Evolutionary conservation across 1,140 invertebrate species (phyloP).

Genomic region (Hylaeus anthracinus): DNA sequence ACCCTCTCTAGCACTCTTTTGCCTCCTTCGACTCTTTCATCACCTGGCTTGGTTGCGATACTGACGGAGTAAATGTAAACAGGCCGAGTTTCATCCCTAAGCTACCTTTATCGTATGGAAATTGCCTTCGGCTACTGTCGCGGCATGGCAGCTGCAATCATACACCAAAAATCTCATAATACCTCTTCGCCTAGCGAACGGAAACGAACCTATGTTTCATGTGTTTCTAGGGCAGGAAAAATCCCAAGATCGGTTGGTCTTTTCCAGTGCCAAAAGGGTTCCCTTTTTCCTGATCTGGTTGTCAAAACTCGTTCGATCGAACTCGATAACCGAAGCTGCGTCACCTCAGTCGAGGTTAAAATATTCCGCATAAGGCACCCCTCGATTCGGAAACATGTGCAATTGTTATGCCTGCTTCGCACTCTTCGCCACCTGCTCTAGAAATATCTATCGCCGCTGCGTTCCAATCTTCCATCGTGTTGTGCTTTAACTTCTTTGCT

Average conservation of each 20-base stretch:
- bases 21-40: conserved; percentile 7
- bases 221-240: neutral
- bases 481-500: no score
- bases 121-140: conserved; percentile 59
- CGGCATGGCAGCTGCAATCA: conserved; percentile 6
- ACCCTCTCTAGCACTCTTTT: neutral
- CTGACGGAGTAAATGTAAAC: conserved; percentile 40
- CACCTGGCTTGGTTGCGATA: conserved; percentile 20
- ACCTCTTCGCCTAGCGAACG: neutral
- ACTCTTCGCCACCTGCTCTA: neutral
- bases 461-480: no score
- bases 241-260: neutral
- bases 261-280: no score
- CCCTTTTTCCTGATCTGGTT: neutral
- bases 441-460: neutral
- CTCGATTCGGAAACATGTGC: conserved; percentile 20
- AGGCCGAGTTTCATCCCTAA: conserved; percentile 36
- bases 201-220: neutral
- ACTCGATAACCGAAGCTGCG: conserved; percentile 34
- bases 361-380: conserved; percentile 34
- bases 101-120: conserved; percentile 36
- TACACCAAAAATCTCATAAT: neutral
- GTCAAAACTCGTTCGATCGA: neutral
- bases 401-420: neutral
- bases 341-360: conserved; percentile 6